These are phyloP conservation scores for Lophochroa leadbeateri DNA, from an alignment of 2,113 vertebrate species.

Conservation along the genomic window DNA sequence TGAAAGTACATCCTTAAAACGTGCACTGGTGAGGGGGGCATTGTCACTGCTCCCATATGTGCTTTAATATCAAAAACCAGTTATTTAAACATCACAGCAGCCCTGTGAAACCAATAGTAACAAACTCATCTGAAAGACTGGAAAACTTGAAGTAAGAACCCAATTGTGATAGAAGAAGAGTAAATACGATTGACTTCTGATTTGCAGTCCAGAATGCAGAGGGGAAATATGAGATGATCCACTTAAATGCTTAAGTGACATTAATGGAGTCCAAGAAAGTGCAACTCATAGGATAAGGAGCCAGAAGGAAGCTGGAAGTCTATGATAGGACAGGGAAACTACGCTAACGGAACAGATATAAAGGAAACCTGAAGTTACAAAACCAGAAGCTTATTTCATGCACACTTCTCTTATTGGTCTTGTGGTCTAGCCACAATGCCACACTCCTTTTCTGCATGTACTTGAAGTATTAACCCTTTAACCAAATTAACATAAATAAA, in stretches of 20 bases:
- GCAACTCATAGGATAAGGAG: background rate
- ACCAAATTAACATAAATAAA: background rate
- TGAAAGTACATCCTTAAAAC: background rate
- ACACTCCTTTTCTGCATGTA: background rate
- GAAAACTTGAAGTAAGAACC: background rate
- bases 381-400: background rate
- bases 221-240: background rate
- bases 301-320: conserved; percentile 22
- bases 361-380: background rate
- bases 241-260: background rate
- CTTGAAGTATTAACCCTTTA: background rate
- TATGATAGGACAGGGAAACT: background rate
- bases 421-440: background rate
- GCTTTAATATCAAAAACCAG: background rate
- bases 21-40: background rate
- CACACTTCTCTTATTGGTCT: background rate
- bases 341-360: background rate
- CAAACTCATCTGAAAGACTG: background rate
- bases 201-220: background rate
- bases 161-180: background rate
- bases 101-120: background rate
- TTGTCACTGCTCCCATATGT: background rate
- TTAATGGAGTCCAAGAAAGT: background rate
- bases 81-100: background rate
- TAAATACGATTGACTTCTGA: background rate